Evolutionary conservation across 2,888 invertebrate genomes (phyloP).

Genomic region (Limnephilus lunatus): DNA sequence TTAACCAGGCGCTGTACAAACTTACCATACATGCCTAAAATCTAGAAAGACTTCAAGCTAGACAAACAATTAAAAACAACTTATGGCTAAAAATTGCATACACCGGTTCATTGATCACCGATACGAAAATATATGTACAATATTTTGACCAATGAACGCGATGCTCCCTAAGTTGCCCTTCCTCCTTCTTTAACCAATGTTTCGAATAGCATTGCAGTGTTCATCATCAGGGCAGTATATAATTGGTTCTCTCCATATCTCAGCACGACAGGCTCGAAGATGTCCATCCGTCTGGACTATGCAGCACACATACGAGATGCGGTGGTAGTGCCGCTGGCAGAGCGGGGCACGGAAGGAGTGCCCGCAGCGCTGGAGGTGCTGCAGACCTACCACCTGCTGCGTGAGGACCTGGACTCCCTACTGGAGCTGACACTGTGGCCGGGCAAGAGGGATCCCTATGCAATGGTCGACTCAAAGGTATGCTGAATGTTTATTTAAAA

Average conservation of each 20-base stretch:
- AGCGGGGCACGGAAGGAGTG: conserved; percentile 84
- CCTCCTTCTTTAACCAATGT: no score
- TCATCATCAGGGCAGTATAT: not conserved
- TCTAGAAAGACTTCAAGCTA: no score
- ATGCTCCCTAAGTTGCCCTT: no score
- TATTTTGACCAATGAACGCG: no score
- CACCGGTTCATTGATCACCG: no score
- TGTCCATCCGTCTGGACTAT: conserved; percentile 93
- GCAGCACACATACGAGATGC: conserved; percentile 85
- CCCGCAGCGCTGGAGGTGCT: conserved; percentile 83
- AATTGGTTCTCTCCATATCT: conserved; percentile 54
- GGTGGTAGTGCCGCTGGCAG: conserved; percentile 86
- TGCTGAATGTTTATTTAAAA: not conserved
- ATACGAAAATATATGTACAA: no score
- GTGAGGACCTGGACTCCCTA: conserved; percentile 95
- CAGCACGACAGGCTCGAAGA: conserved; percentile 88
- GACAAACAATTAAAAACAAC: no score
- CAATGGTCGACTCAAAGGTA: conserved; percentile 85
- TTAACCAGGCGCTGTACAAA: no score
- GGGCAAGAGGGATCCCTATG: conserved; percentile 85
- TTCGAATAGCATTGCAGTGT: no score
- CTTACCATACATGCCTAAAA: no score
- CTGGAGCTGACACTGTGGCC: conserved; percentile 93
- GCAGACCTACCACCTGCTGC: conserved; percentile 89
- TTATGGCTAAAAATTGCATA: no score